Base-by-base conservation (phyloP, 2,113 vertebrate species). In the Nothobranchius kuhntae region DNA sequence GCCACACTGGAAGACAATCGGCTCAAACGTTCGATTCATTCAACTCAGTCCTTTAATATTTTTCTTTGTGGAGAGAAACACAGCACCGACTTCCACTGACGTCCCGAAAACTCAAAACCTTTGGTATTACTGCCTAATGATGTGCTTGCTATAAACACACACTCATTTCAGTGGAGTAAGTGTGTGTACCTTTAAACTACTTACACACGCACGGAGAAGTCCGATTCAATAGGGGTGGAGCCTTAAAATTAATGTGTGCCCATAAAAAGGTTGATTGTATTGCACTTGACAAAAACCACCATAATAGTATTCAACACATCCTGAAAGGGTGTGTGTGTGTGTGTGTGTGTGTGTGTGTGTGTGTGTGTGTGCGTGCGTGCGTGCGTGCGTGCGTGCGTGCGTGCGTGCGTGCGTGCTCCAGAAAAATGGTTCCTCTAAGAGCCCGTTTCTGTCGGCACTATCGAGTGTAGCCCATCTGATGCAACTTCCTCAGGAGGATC, bases 401-500 rank as follows among this genome's bases (percentile, higher is more conserved):
- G n/a, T n/a, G n/a, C n/a, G n/a, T n/a, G n/a, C n/a, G n/a, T n/a
- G n/a, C n/a, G n/a, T n/a, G n/a, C n/a, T 10, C 30, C 53, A 17
- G 53, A 10, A 61, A 9, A 66, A 61, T 62, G 50, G 17, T 54
- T 67, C 9, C 9, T 62, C 30, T 60, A 45, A 60, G 17, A n/a
- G 44, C 40, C 48, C 15, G 4, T 13, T 13, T 44, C 53, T 21
- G 7, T 47, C n/a, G 3, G 9, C 8, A 53, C 63, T 91, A 93
- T 84, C 90, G 91, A 3, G 71, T 61, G 0, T 83, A 86, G 38
- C 87, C 71, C 64, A 90, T 78, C 85, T 88, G 84, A 87, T 94
- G 94, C 76, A 96, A 85, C 57, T 92, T 95, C 51, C 87, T 93
- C 65, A 98, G 90, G 35, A 99, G 92, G 72, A 97, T 98, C 92